Conservation (phyloP, 2,888 invertebrate species). For the Morinoia aosen region DNA sequence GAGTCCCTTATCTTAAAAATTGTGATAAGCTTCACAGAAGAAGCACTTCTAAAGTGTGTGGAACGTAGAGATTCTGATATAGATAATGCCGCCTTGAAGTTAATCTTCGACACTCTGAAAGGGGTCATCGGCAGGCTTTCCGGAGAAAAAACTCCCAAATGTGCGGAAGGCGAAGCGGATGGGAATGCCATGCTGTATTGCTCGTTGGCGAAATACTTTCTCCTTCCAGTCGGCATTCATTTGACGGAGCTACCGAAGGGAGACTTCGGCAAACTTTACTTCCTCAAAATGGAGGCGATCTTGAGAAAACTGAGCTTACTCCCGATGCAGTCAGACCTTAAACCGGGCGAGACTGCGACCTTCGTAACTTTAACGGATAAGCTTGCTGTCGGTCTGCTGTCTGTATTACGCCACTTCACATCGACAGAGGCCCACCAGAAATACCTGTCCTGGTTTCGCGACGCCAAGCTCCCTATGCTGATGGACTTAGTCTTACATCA, state of each 20-base stretch:
- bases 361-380: background rate
- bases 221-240: background rate
- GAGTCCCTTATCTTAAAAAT: constrained; percentile 23
- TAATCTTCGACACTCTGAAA: background rate
- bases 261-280: background rate
- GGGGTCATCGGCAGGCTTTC: background rate
- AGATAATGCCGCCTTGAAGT: constrained; percentile 15
- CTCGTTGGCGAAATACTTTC: background rate
- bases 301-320: background rate
- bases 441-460: background rate
- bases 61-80: background rate
- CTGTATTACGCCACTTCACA: background rate
- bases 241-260: background rate
- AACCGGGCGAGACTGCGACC: background rate
- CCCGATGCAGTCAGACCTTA: background rate
- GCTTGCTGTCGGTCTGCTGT: background rate
- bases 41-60: background rate
- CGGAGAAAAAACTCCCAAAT: background rate
- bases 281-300: background rate
- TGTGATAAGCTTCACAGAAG: background rate
- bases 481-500: background rate
- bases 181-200: background rate
- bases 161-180: background rate
- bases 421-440: background rate
- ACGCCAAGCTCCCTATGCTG: background rate